Evolutionary conservation across 2,797 vertebrate species (phyloP), one percentile per base, ranked within the genome.

Genomic region (Notamacropus eugenii): DNA sequence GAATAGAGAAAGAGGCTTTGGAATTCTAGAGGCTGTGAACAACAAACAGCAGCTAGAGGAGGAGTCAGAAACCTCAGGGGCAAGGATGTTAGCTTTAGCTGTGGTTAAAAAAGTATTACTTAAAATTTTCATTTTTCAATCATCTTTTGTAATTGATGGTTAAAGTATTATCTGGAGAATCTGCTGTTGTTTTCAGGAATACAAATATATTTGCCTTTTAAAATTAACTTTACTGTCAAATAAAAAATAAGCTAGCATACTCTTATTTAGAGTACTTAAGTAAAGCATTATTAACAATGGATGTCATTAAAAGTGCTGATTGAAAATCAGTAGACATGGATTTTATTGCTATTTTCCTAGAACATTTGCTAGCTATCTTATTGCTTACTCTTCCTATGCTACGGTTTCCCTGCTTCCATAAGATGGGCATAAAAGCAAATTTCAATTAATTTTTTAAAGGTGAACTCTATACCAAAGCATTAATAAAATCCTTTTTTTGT

Each of bases 21-120:
- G 98, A 97, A 97, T 97, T 96, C 95, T 94, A 92, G 59, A 90
- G 91, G 95, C 95, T 93, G 55, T 3, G 0, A 97, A 96, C 58
- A 92, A 96, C 97, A 95, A 57, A 93, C 95, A 92, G 90, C 40
- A 96, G 90, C 62, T 52, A 96, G 95, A 94, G 98, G 98, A 98
- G 98, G 98, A 98, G 98, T 96, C 96, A 97, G 96, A 95, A 97
- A 91, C 97, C 96, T 98, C 97, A 98, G 97, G 97, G 97, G 97
- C 96, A 96, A 97, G 97, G 97, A 98, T 96, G 28, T 97, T 98
- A 95, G 94, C 94, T 95, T 97, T 90, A 90, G 5, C 94, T 90
- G 40, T 55, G 34, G 62, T 97, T 74, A 94, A 58, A 94, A 93
- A 94, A 97, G 97, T n/a, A 74, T 97, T 96, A 97, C 97, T 97